Evolutionary conservation across 2,113 vertebrate genomes (phyloP), one percentile per base, ranked within the genome.

Genomic region (Cheilinus undulatus): DNA sequence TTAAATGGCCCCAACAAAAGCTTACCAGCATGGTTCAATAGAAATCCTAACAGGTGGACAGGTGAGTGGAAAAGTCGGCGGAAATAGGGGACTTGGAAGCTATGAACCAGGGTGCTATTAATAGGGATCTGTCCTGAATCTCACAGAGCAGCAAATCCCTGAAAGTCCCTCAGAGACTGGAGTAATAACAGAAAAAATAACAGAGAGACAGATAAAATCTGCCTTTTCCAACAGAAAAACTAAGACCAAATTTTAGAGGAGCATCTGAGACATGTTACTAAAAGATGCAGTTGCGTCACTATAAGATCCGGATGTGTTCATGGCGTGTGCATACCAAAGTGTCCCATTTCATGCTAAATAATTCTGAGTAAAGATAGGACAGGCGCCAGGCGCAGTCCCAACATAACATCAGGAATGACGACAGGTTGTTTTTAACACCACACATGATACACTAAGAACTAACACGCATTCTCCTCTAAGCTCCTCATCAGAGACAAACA

Each of bases 271-370:
- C n/a, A n/a, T n/a, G n/a, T n/a, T n/a, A n/a, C n/a, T n/a, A n/a
- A n/a, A n/a, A n/a, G n/a, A n/a, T n/a, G n/a, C n/a, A 30, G 27
- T 71, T 67, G 84, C 48, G 22, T 85, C 73, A 87, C 64, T 42
- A 49, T 50, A 24, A 49, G 32, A 26, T 67, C 20, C 40, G 40
- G 43, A 59, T 75, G 49, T 15, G n/a, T 74, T 91, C 59, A 56
- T 52, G 65, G 58, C 83, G 69, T 32, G 65, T 73, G 59, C 22
- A 76, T 74, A 85, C 82, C 88, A 67, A 67, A 67, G 86, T 81
- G 83, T 91, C 66, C 40, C 23, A 17, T 91, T 90, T 76, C 87
- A 14, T 56, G 27, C 70, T 78, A 76, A 93, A 93, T 92, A 89
- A 92, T 94, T 88, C 73, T 91, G 68, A 61, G 17, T 27, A 69